Conservation (phyloP, 1,140 invertebrate genomes). For the Temnothorax curvispinosus region DNA sequence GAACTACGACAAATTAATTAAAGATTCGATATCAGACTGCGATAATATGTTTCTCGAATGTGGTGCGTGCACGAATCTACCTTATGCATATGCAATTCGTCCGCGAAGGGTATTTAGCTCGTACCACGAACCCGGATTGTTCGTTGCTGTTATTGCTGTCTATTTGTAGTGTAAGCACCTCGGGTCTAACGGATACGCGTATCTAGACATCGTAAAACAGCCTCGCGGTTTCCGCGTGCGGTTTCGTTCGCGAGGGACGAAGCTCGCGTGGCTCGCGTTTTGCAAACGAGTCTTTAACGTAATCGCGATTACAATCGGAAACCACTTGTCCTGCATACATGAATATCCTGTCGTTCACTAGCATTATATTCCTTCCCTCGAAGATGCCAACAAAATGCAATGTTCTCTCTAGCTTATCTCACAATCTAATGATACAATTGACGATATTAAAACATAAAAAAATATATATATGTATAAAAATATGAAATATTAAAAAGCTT, state of each 20-base stretch:
- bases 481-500: background rate
- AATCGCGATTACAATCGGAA: conserved; percentile 31
- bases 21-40: conserved; percentile 7
- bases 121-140: background rate
- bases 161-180: conserved; percentile 19
- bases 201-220: conserved; percentile 4
- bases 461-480: background rate
- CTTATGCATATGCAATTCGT: conserved; percentile 30
- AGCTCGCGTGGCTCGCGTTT: background rate
- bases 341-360: background rate
- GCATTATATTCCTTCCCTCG: background rate
- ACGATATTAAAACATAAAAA: background rate
- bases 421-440: background rate
- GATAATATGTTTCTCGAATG: conserved; percentile 44
- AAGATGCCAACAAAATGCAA: background rate
- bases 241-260: background rate
- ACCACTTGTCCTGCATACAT: background rate
- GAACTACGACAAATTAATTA: conserved; percentile 30
- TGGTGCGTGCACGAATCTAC: background rate
- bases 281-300: conserved; percentile 11
- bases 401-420: background rate
- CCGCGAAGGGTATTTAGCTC: conserved; percentile 28
- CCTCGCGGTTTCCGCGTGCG: conserved; percentile 15
- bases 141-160: conserved; percentile 4
- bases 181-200: background rate